Base-by-base conservation (phyloP, 2,113 vertebrate genomes). In the Prolemur simus region DNA sequence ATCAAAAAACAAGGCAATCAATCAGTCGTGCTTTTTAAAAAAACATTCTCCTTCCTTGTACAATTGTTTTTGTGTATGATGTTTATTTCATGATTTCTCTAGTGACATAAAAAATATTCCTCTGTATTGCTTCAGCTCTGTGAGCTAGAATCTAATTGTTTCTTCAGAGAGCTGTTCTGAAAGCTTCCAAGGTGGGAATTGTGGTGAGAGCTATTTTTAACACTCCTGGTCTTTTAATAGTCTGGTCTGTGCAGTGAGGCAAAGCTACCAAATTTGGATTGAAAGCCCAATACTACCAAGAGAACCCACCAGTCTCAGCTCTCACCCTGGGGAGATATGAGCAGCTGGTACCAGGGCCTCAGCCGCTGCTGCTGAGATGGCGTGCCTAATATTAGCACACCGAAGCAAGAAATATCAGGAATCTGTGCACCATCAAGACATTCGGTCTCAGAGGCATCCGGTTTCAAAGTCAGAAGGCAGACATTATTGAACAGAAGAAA, bases 191-290 rank as follows among this genome's bases (percentile, higher is more conserved):
- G 92, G 83, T 92, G 80, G 64, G 49, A 89, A 84, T 0, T 34
- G 66, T 42, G 83, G 13, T 17, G 45, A 78, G 91, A 52, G 39
- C 96, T 98, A 96, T 42, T 54, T 84, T 97, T 95, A 93, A 42
- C 8, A 0, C 60, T 39, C 11, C 2, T 20, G 34, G 82, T 84
- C 85, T 45, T 97, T 92, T 68, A 91, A 52, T 85, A 96, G 76
- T 73, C 94, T 77, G 25, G 37, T 18, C 32, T 71, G 66, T 39
- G 3, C 42, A n/a, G 86, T 37, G 2, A 87, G 13, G 66, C 1
- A 3, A 60, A 68, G 37, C 47, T 45, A 32, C 58, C 56, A 83
- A 60, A 78, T 74, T 42, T 82, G 73, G 93, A 63, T 34, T 66
- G 18, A 93, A 96, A 94, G 45, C n/a, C 32, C 78, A 42, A 18